A percentile compares a stretch with the other conserved stretches of the same genome.
Evolutionary conservation across 2,113 vertebrate genomes (phyloP).

Genomic region (Stegastes partitus): DNA sequence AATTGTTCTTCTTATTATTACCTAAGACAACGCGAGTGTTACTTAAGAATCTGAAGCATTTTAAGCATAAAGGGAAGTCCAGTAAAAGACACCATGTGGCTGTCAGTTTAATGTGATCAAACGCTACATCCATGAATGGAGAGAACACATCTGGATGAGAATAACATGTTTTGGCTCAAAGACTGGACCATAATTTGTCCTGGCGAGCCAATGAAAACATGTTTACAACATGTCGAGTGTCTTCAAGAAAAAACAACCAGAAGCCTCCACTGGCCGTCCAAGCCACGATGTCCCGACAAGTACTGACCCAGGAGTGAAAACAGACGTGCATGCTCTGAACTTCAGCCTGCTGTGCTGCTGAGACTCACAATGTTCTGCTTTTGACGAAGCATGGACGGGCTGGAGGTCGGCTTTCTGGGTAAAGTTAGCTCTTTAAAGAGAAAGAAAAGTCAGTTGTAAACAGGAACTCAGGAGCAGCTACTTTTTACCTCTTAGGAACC

Average conservation of each 20-base stretch:
- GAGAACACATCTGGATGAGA: background rate
- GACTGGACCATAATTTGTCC: background rate
- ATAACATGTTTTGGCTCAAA: background rate
- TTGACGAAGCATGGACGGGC: background rate
- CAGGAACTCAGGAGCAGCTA: too few species aligned
- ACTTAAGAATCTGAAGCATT: background rate
- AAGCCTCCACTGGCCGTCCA: background rate
- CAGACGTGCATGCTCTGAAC: constrained; percentile 20
- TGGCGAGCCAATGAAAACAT: constrained; percentile 29
- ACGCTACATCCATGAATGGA: background rate
- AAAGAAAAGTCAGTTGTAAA: too few species aligned
- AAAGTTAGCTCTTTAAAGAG: too few species aligned
- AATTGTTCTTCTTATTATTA: background rate
- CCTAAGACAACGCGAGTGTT: background rate
- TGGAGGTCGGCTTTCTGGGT: background rate
- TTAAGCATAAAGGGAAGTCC: background rate
- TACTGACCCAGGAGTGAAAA: constrained; percentile 39
- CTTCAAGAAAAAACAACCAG: background rate
- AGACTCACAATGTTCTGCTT: background rate
- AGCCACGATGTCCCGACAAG: constrained; percentile 43
- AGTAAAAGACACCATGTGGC: too few species aligned
- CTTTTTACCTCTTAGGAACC: too few species aligned
- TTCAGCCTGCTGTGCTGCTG: background rate
- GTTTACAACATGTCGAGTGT: constrained; percentile 28
- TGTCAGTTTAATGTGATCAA: too few species aligned